Percentiles rank a stretch among this genome's conserved stretches.
These are phyloP conservation scores for Aspidiotus rigidus DNA, from an alignment of 2,888 invertebrate species.

Conservation along the genomic window DNA sequence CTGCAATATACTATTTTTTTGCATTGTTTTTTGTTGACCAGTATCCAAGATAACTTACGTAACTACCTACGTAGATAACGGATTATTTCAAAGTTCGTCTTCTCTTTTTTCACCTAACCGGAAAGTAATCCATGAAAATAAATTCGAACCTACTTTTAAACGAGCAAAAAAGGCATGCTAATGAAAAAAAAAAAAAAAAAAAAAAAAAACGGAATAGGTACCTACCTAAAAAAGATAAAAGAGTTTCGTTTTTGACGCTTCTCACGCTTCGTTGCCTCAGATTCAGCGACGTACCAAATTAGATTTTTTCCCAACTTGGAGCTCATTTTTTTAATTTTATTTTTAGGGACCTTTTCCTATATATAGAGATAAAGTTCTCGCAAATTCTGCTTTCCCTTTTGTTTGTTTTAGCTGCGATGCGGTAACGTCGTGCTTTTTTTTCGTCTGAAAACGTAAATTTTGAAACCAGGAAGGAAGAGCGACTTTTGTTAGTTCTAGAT, in stretches of 20 bases:
- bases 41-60: slow-evolving; percentile 12
- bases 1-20: background rate
- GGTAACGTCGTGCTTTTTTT: slow-evolving; percentile 9
- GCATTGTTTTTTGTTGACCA: background rate
- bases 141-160: slow-evolving; percentile 25
- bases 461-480: slow-evolving; percentile 32
- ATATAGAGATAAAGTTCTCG: slow-evolving; percentile 25
- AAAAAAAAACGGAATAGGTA: slow-evolving; percentile 13
- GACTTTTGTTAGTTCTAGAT: slow-evolving; percentile 32
- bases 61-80: background rate
- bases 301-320: slow-evolving; percentile 23
- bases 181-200: slow-evolving; percentile 22
- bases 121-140: slow-evolving; percentile 32
- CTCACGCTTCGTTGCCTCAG: slow-evolving; percentile 33
- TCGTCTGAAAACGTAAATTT: slow-evolving; percentile 29
- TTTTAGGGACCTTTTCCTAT: slow-evolving; percentile 18
- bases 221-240: slow-evolving; percentile 30
- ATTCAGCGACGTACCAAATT: slow-evolving; percentile 33
- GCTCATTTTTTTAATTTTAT: slow-evolving; percentile 28
- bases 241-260: slow-evolving; percentile 33
- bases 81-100: slow-evolving; percentile 13
- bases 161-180: slow-evolving; percentile 16
- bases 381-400: slow-evolving; percentile 23
- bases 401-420: slow-evolving; percentile 26
- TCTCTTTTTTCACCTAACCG: slow-evolving; percentile 12